phyloP scores from a whole-genome alignment of 2,113 vertebrate genomes.

The Oriolus oriolus region DNA sequence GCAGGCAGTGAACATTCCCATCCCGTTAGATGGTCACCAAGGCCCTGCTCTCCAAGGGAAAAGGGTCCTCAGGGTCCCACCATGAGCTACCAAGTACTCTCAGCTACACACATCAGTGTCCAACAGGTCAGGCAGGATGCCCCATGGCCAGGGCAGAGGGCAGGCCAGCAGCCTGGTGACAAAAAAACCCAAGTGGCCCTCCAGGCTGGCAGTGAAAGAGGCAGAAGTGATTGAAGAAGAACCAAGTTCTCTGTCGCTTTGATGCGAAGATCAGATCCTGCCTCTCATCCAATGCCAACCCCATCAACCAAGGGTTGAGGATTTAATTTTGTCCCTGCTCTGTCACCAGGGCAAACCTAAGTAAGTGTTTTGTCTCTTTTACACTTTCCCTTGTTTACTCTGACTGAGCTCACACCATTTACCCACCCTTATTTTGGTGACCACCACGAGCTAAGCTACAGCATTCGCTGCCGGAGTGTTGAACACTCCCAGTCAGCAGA shows the following conservation, averaged over 20 bases:
- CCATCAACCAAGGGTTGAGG: background rate
- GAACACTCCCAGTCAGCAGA: background rate
- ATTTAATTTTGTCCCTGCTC: background rate
- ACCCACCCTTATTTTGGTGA: background rate
- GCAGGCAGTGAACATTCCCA: background rate
- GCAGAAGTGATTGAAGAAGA: background rate
- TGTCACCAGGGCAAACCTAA: background rate
- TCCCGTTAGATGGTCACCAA: background rate
- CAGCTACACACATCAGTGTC: background rate
- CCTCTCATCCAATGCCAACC: background rate
- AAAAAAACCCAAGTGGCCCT: background rate
- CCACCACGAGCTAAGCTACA: background rate
- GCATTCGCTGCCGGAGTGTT: fast-evolving
- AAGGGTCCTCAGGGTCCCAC: background rate
- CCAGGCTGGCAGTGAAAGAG: background rate
- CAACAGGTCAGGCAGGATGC: background rate
- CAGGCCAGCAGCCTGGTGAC: background rate
- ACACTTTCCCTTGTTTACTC: background rate
- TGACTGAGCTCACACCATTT: background rate
- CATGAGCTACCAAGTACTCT: background rate
- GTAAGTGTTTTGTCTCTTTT: background rate
- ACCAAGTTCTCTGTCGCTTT: background rate
- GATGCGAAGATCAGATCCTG: background rate
- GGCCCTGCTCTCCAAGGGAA: background rate
- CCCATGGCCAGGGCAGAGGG: background rate